Percentiles rank a stretch among this genome's conserved stretches.
phyloP scores from a whole-genome alignment of 2,113 vertebrate species.

The Scalopus aquaticus region DNA sequence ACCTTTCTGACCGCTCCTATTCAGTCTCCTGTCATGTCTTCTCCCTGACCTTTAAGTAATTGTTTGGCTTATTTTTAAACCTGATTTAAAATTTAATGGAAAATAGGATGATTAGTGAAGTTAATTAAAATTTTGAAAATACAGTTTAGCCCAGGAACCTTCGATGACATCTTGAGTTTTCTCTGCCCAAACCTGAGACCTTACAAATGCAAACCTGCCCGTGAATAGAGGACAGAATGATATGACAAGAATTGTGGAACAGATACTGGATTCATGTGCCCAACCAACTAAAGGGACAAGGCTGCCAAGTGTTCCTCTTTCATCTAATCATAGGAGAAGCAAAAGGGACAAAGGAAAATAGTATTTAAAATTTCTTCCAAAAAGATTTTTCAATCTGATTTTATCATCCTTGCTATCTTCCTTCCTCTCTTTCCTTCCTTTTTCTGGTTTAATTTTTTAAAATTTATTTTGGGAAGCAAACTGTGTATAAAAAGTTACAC shows the following conservation, averaged over 20 bases:
- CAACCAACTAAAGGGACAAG: background rate
- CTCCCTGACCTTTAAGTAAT: background rate
- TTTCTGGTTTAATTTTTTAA: background rate
- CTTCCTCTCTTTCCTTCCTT: background rate
- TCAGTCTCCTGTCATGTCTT: background rate
- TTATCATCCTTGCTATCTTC: background rate
- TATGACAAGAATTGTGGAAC: background rate
- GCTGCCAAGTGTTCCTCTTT: background rate
- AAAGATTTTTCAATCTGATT: background rate
- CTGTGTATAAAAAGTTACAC: background rate
- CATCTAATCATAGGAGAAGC: background rate
- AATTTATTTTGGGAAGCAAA: background rate
- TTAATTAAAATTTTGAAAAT: background rate
- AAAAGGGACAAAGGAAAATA: background rate
- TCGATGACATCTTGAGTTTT: background rate
- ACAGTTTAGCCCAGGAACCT: background rate
- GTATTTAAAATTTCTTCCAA: background rate
- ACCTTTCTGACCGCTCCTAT: background rate
- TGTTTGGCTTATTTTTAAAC: constrained; percentile 13
- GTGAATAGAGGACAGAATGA: background rate
- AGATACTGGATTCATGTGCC: background rate
- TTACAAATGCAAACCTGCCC: background rate
- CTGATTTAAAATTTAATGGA: background rate
- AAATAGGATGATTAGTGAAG: background rate
- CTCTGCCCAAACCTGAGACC: background rate